phyloP scores from a whole-genome alignment of 2,797 vertebrate genomes.

The Sebastolobus alascanus region DNA sequence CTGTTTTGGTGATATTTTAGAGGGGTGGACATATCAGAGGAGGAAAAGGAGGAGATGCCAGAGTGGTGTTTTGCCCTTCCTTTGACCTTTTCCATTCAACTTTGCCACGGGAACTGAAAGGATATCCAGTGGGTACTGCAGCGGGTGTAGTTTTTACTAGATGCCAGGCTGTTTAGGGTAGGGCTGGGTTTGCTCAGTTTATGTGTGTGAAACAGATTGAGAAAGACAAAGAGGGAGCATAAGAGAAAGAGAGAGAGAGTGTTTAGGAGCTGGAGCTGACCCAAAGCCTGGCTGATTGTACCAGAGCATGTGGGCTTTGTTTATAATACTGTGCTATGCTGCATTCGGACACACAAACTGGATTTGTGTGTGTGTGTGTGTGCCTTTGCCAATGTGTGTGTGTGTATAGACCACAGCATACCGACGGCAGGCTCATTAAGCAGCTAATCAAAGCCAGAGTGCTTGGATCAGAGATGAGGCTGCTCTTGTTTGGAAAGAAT shows the following conservation, averaged over 20 bases:
- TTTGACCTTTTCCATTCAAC: constrained; percentile 63
- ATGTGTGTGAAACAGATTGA: constrained; percentile 64
- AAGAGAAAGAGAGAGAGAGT: constrained; percentile 38
- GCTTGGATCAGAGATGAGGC: constrained; percentile 84
- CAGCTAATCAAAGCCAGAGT: constrained; percentile 87
- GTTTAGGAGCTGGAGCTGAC: constrained; percentile 62
- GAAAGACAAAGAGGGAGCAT: constrained; percentile 45
- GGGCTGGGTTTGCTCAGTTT: constrained; percentile 53
- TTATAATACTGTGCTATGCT: constrained; percentile 77
- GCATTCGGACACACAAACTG: constrained; percentile 63
- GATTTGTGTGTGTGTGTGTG: constrained; percentile 32
- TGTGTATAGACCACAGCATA: constrained; percentile 80
- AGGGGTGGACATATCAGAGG: constrained; percentile 40
- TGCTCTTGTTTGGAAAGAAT: constrained; percentile 87
- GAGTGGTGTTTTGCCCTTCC: constrained; percentile 42
- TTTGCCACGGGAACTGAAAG: constrained; percentile 58
- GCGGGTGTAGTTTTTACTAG: constrained; percentile 23
- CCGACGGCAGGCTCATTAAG: constrained; percentile 86
- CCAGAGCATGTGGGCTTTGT: constrained; percentile 80
- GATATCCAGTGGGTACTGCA: constrained; percentile 53
- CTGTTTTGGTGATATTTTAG: constrained; percentile 51
- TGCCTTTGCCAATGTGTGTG: constrained; percentile 31
- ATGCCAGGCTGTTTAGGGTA: constrained; percentile 50
- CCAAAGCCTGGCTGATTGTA: constrained; percentile 73
- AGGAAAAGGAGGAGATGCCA: constrained; percentile 50